These are phyloP conservation scores for Thunnus maccoyii DNA, from an alignment of 2,113 vertebrate species.

Conservation along the genomic window DNA sequence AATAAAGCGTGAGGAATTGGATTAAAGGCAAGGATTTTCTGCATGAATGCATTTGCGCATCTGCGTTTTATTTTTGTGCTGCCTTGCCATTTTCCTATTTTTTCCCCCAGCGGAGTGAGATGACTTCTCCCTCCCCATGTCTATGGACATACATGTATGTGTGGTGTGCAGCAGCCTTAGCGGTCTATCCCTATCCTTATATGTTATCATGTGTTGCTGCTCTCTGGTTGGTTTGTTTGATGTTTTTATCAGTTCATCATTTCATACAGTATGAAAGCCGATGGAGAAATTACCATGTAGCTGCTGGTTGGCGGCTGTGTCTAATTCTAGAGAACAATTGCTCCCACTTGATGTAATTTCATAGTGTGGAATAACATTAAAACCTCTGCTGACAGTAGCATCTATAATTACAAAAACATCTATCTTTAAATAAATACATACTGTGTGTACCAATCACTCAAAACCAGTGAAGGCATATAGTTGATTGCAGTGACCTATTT, in stretches of 20 bases:
- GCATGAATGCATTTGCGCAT: constrained; percentile 73
- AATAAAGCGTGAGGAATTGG: constrained; percentile 81
- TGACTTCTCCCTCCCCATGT: constrained; percentile 37
- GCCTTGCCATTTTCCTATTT: constrained; percentile 52
- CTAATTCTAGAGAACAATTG: constrained; percentile 17
- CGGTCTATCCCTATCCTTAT: not conserved
- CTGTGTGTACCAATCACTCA: not conserved
- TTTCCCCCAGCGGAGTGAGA: constrained; percentile 21
- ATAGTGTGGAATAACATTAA: not conserved
- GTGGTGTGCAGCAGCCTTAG: not conserved
- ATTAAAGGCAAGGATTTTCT: constrained; percentile 81
- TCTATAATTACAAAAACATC: too few relatives aligned
- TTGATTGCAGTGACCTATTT: not conserved
- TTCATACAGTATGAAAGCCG: not conserved
- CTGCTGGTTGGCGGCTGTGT: not conserved
- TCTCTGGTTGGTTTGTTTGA: not conserved
- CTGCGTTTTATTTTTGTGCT: constrained; percentile 74
- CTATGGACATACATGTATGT: not conserved
- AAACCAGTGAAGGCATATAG: not conserved
- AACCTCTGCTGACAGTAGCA: not conserved
- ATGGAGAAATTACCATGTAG: not conserved
- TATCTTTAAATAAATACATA: not conserved
- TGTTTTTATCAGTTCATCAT: constrained; percentile 5
- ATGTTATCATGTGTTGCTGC: not conserved
- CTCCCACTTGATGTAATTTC: not conserved